Base-by-base conservation (phyloP, 2,888 invertebrate species). In the Erebia epiphron region DNA sequence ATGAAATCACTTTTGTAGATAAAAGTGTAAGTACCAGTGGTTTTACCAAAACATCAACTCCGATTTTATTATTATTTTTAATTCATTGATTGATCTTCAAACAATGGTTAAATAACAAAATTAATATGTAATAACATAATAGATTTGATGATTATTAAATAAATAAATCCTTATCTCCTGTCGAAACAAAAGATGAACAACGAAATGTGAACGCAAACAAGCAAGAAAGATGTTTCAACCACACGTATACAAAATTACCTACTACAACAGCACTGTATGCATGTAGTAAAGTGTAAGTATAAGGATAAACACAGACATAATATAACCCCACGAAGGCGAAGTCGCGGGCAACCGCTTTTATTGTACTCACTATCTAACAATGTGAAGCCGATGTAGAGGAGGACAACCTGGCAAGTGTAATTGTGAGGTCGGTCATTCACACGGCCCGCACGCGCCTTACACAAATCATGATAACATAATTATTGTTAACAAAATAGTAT, bases 391-490 rank as follows among this genome's bases (percentile, higher is more conserved):
- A 67, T 46, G 62, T 62, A 64, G 46, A 72, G 71, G 68, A 72
- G 71, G 68, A 72, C 71, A 26, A 49, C 57, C 57, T 52, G 61
- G 46, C 60, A 35, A 66, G 57, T 62, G 56, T 76, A 78, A 77
- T 77, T 79, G 75, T 77, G 78, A 81, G 80, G 83, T 79, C 81
- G 82, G 82, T 81, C 82, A 75, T 83, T 84, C 80, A 82, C 83
- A 77, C 75, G 70, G 60, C 64, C 57, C 72, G 77, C 72, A 75
- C 75, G 73, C 71, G 75, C 63, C 71, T 69, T 75, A 70, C 68
- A 75, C 71, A 69, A 73, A 71, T 68, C 69, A 69, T 60, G 56
- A 49, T 65, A 68, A 41, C 41, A 57, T 62, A 66, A 58, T 54
- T 13, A 66, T 46, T 26, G 61, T 62, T 67, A 60, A 61, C 60